These are phyloP conservation scores for Bugula neritina DNA, from an alignment of 2,888 invertebrate genomes.

Conservation along the genomic window DNA sequence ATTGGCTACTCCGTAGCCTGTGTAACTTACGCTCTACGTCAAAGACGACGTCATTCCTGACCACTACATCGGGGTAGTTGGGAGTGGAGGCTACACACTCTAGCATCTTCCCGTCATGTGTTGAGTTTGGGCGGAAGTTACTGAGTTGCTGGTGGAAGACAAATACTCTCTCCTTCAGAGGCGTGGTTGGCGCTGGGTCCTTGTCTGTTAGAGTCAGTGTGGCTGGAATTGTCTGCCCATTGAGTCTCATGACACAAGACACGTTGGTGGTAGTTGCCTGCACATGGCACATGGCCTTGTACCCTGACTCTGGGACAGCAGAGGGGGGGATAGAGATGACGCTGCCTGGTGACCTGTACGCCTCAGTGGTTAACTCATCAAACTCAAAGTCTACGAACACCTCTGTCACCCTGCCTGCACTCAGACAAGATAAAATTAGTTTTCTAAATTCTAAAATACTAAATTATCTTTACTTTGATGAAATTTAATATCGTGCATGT, in stretches of 20 bases:
- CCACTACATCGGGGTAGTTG: not conserved
- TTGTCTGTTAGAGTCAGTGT: not conserved
- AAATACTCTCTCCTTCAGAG: not conserved
- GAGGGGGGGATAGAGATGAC: not conserved
- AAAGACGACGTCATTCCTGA: not conserved
- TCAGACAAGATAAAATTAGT: too few relatives aligned
- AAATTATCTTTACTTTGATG: too few relatives aligned
- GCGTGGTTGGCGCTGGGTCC: not conserved
- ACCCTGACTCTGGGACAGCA: not conserved
- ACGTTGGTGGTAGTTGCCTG: not conserved
- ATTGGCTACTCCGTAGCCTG: too few relatives aligned
- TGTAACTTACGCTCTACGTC: not conserved
- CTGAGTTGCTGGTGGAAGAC: not conserved
- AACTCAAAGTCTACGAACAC: not conserved
- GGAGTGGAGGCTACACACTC: not conserved
- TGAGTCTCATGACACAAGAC: not conserved
- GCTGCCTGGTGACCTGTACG: not conserved
- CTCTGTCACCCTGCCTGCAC: not conserved
- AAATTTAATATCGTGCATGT: too few relatives aligned
- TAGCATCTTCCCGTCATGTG: not conserved
- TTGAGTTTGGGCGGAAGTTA: not conserved
- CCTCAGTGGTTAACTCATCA: not conserved
- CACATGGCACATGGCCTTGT: not conserved
- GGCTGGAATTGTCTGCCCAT: not conserved
- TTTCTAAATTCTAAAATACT: too few relatives aligned